phyloP scores from a whole-genome alignment of 2,113 vertebrate species.

The Grus americana region DNA sequence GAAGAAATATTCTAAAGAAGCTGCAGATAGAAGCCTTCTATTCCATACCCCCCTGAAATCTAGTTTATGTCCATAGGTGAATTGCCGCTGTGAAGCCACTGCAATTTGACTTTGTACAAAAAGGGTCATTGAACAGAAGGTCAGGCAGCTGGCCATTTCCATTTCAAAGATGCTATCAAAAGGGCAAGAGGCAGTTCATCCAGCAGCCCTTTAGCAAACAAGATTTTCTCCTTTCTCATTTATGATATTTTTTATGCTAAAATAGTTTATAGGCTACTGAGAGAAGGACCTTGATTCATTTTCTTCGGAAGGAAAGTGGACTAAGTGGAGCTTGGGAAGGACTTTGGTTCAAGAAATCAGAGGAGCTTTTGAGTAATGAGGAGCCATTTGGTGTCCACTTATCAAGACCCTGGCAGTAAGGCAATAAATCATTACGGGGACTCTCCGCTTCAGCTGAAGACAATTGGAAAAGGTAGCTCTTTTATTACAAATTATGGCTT shows the following conservation, averaged over 20 bases:
- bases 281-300: constrained; percentile 81
- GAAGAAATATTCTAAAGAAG: constrained; percentile 41
- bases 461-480: constrained; percentile 76
- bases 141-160: constrained; percentile 97
- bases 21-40: constrained; percentile 43
- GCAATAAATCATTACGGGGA: constrained; percentile 83
- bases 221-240: constrained; percentile 84
- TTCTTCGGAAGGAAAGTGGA: constrained; percentile 75
- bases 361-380: constrained; percentile 85
- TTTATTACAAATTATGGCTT: constrained; percentile 85
- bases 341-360: constrained; percentile 79
- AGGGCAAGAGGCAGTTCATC: constrained; percentile 84
- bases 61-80: constrained; percentile 83
- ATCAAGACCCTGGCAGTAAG: constrained; percentile 78
- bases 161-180: constrained; percentile 93
- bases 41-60: constrained; percentile 52
- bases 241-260: constrained; percentile 84
- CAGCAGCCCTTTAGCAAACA: constrained; percentile 83
- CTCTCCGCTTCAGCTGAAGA: constrained; percentile 74
- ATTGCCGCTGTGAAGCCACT: constrained; percentile 77
- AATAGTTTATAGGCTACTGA: constrained; percentile 82
- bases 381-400: constrained; percentile 81
- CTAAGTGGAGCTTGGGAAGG: constrained; percentile 76
- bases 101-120: constrained; percentile 92
- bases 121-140: constrained; percentile 97